Conservation (phyloP, 2,888 invertebrate genomes). For the Cerceris rybyensis region DNA sequence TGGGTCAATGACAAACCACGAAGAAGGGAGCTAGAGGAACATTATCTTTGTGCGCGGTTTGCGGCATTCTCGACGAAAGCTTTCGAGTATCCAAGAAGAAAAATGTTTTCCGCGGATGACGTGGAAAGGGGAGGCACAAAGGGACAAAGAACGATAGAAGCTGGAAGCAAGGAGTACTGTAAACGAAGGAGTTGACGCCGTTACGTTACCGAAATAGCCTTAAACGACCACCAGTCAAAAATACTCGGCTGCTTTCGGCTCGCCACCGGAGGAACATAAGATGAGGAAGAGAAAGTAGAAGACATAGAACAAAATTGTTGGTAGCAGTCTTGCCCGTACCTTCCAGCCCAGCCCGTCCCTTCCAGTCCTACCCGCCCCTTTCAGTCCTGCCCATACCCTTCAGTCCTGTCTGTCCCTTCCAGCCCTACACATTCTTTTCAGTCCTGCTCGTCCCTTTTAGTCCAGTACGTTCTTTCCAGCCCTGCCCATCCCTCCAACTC, state of each 20-base stretch:
- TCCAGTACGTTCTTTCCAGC: too few relatives aligned
- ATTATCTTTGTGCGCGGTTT: conserved; percentile 5
- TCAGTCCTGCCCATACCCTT: too few relatives aligned
- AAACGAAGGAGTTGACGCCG: conserved; percentile 53
- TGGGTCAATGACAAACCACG: conserved; percentile 27
- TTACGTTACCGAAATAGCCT: conserved; percentile 68
- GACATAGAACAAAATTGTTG: too few relatives aligned
- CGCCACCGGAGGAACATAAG: conserved; percentile 19
- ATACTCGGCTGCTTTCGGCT: conserved; percentile 56
- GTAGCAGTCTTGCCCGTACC: too few relatives aligned
- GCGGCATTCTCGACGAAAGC: conserved; percentile 7
- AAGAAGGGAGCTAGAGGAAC: conserved; percentile 23
- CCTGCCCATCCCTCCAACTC: too few relatives aligned
- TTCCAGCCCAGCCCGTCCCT: too few relatives aligned
- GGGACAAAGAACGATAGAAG: conserved; percentile 22
- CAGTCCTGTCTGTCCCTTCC: too few relatives aligned
- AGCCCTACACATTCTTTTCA: too few relatives aligned
- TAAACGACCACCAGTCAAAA: conserved; percentile 69
- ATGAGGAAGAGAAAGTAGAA: background rate
- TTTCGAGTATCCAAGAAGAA: conserved; percentile 11
- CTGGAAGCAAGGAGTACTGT: conserved; percentile 27
- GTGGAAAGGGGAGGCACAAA: conserved; percentile 18
- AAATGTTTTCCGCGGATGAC: conserved; percentile 15
- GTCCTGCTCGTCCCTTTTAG: too few relatives aligned
- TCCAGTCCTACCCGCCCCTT: too few relatives aligned